phyloP scores from a whole-genome alignment of 37 sponge, comb jelly and placozoan species.

The Tethya wilhelma region DNA sequence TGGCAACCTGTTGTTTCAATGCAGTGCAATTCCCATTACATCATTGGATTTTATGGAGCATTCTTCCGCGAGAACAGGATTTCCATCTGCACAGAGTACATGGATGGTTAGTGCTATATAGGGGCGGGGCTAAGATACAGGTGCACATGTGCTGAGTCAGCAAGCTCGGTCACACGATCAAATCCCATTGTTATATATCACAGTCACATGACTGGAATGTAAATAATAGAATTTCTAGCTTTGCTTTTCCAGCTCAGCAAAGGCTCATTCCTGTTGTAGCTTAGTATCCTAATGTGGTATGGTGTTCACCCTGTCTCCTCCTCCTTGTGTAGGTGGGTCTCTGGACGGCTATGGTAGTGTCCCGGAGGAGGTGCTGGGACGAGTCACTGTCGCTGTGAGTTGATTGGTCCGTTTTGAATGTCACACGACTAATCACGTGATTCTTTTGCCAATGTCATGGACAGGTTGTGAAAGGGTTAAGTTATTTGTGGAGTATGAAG shows the following conservation, averaged over 20 bases:
- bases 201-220: too few relatives aligned
- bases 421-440: neutral
- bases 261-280: too few relatives aligned
- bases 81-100: conserved; percentile 89
- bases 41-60: conserved; percentile 92
- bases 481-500: conserved; percentile 88
- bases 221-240: too few relatives aligned
- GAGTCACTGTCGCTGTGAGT: conserved; percentile 73
- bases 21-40: conserved; percentile 86
- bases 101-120: conserved; percentile 90
- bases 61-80: conserved; percentile 89
- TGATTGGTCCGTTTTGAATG: neutral
- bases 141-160: conserved; percentile 15
- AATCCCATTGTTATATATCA: too few relatives aligned
- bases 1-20: neutral
- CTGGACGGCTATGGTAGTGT: conserved; percentile 79
- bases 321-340: conserved; percentile 83
- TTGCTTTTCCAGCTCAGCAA: too few relatives aligned
- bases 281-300: too few relatives aligned
- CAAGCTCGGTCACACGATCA: neutral
- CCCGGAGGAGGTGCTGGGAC: conserved; percentile 83
- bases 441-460: neutral
- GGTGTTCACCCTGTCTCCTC: too few relatives aligned
- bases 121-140: too few relatives aligned
- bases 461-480: conserved; percentile 82